Conservation (phyloP, 1,140 invertebrate species). For the Drosophila arawakana region DNA sequence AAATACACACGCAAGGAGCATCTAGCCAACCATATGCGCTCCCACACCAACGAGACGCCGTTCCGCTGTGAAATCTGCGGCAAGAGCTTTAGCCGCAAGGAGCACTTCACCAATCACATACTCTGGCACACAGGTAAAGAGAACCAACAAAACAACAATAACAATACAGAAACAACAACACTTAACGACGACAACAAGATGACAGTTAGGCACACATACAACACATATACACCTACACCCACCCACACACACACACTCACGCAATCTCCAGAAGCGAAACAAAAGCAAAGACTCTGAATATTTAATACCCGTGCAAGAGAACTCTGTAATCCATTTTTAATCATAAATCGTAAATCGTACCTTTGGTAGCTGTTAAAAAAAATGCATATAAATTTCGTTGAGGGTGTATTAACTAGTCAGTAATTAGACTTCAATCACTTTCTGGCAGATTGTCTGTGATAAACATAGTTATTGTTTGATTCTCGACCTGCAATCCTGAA, state of each 20-base stretch:
- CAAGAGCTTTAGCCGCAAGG: conserved; percentile 94
- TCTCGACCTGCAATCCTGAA: too few species aligned
- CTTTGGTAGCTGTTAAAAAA: too few species aligned
- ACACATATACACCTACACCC: conserved; percentile 3
- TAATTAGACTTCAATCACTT: too few species aligned
- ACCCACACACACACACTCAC: conserved; percentile 8
- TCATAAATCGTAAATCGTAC: too few species aligned
- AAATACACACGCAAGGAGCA: conserved; percentile 94
- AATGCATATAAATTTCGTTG: too few species aligned
- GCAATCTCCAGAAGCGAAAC: neutral
- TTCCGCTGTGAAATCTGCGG: conserved; percentile 93
- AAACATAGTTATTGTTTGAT: too few species aligned
- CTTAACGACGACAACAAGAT: conserved; percentile 2
- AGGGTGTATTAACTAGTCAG: too few species aligned
- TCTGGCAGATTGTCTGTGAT: too few species aligned
- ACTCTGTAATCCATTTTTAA: too few species aligned
- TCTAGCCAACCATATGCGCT: conserved; percentile 92
- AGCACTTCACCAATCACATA: conserved; percentile 94
- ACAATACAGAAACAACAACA: conserved; percentile 7
- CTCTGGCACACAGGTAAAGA: conserved; percentile 91
- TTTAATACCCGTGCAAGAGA: too few species aligned
- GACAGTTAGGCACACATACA: conserved; percentile 4
- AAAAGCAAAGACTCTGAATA: neutral
- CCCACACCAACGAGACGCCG: conserved; percentile 92
- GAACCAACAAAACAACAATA: conserved; percentile 58